Base-by-base conservation (phyloP, 2,797 vertebrate genomes). In the Florisuga fusca region DNA sequence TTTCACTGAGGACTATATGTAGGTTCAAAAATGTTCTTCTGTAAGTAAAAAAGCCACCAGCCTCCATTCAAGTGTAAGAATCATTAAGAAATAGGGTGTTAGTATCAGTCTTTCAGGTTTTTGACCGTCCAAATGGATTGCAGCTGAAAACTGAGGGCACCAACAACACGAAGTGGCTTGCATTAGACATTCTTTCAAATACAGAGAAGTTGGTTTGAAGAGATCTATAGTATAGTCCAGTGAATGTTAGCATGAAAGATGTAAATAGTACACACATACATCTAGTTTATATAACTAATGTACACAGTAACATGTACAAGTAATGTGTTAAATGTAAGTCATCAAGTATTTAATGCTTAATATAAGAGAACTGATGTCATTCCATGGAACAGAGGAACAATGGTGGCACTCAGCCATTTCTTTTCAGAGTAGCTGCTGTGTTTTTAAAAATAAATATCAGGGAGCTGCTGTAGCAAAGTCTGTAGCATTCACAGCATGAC, bases 401-500 rank as follows among this genome's bases (percentile, higher is more conserved):
- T 97, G 95, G 95, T 98, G 97, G 97, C 97, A 97, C 80, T 87
- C 58, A 81, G 95, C 95, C 95, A 97, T 97, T 97, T 97, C 71
- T 94, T 81, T 91, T 74, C 94, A 96, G 93, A 97, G 94, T 91
- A 97, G 93, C 95, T 97, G 95, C 82, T 96, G 92, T 88, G 91
- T 95, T 97, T 97, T 96, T 95, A 91, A 95, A 96, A 93, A 96
- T 89, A 92, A 96, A 97, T 97, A 95, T 83, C 93, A 90, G 82
- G 64, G 95, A 97, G 91, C 96, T 97, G 95, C 94, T 97, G 94
- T 97, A 97, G 97, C 95, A 97, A 95, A 97, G 84, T 97, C 97
- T 96, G 96, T 94, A 96, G 93, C 94, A 86, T 96, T 98, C 98
- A 94, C 98, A 98, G 98, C 97, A 97, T 98, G 97, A 98, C 97